Percentiles rank a stretch among this genome's conserved stretches.
phyloP scores from a whole-genome alignment of 2,888 invertebrate species.

The Pristionchus maxplancki region DNA sequence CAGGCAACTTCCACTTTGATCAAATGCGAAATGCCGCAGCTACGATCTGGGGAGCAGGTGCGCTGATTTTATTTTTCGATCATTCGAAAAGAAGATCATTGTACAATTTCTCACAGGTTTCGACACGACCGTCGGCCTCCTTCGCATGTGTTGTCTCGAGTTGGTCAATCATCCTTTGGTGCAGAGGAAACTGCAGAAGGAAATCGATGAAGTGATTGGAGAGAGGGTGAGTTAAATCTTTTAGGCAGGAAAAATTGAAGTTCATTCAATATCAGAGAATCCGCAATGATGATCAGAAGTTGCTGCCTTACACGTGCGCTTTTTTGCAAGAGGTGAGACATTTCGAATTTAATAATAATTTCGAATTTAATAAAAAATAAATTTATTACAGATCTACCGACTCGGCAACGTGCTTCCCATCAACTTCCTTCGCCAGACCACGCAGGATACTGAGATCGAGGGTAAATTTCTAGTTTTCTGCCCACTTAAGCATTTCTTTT shows the following conservation, averaged over 20 bases:
- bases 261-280: slow-evolving; percentile 2
- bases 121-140: not conserved
- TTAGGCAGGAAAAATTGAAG: no score
- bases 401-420: slow-evolving; percentile 32
- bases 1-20: slow-evolving; percentile 2
- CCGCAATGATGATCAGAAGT: slow-evolving; percentile 30
- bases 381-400: not conserved
- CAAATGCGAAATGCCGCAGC: not conserved
- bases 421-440: slow-evolving; percentile 31
- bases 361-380: not conserved
- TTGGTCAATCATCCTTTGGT: not conserved
- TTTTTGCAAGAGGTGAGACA: slow-evolving; percentile 24
- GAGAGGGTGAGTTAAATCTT: not conserved
- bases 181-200: slow-evolving; percentile 29
- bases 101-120: not conserved
- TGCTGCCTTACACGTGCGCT: slow-evolving; percentile 6
- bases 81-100: no score
- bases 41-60: slow-evolving; percentile 38
- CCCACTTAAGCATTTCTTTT: no score
- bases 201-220: slow-evolving; percentile 18
- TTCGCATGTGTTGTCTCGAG: slow-evolving; percentile 29
- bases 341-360: no score
- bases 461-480: no score
- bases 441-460: slow-evolving; percentile 8
- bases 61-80: no score